Evolutionary conservation across 2,113 vertebrate species (phyloP), one percentile per base, ranked within the genome.

Genomic region (Pholis gunnellus): DNA sequence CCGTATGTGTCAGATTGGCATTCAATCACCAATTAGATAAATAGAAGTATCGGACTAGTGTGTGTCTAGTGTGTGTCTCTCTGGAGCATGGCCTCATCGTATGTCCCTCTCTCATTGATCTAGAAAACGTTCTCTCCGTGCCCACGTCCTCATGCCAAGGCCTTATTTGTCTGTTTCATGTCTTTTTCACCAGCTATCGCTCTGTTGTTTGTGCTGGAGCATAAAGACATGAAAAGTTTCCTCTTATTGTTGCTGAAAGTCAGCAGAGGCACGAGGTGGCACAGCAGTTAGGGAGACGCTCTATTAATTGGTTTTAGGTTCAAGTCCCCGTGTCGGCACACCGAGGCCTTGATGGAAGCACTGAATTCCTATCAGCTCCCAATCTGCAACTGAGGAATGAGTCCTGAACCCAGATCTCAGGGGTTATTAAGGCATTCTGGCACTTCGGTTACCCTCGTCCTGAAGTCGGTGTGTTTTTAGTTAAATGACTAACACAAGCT

Each of bases 31-130:
- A 31, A 31, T 31, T 4, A 31, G 31, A 31, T 31, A 31, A 31
- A 31, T 4, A 31, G 0, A 31, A 31, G 31, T 31, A 31, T 38
- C 22, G 50, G 20, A 52, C 56, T 13, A 36, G 36, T 31, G 31
- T 31, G 31, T 31, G 31, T 4, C 3, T 31, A 4, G 31, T 31
- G 31, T 31, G 31, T 4, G 31, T 31, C 31, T 31, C 31, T 31
- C 31, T 31, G 2, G 31, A 31, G 31, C 31, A 31, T 31, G 31
- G 31, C 31, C 31, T 31, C 31, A 31, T 31, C 87, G 66, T 84
- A 68, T 36, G 11, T 52, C 69, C 57, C 46, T 73, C 79, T 69
- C 79, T 78, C 31, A 52, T 81, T 81, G 65, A 82, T 78, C 73
- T 75, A 31, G 64, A 56, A 75, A 84, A 71, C 54, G 59, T 80